phyloP scores from a whole-genome alignment of 2,113 vertebrate genomes.

The Erythrocebus patas region DNA sequence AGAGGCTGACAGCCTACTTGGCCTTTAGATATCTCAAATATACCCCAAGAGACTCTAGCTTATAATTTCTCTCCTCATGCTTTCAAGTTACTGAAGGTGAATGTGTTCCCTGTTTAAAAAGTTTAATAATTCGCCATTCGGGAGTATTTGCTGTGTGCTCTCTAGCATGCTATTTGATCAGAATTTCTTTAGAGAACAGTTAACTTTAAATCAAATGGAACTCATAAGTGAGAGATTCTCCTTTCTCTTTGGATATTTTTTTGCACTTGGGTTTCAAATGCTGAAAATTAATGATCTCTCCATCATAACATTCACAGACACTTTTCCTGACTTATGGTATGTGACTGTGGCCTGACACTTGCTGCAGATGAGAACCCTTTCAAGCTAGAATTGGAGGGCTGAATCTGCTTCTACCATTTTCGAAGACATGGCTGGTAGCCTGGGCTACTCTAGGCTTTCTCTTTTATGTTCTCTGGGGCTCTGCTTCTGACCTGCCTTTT shows the following conservation, averaged over 20 bases:
- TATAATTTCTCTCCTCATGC: background rate
- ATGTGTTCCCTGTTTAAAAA: background rate
- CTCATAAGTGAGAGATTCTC: background rate
- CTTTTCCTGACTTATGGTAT: background rate
- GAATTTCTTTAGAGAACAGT: background rate
- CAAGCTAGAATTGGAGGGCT: background rate
- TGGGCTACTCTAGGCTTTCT: background rate
- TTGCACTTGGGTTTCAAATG: background rate
- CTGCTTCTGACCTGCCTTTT: background rate
- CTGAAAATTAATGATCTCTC: background rate
- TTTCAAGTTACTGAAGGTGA: background rate
- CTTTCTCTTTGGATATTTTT: background rate
- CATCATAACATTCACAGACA: background rate
- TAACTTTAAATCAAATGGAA: background rate
- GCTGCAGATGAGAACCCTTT: background rate
- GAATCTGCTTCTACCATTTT: background rate
- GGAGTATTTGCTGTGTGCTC: background rate
- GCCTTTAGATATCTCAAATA: background rate
- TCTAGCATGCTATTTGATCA: background rate
- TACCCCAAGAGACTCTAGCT: background rate
- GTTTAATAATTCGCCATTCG: background rate
- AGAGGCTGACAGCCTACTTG: background rate
- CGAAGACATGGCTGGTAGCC: background rate
- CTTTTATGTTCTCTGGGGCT: background rate
- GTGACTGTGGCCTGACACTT: background rate